Evolutionary conservation across 2,888 invertebrate species (phyloP).

Genomic region (Bombylius discolor): DNA sequence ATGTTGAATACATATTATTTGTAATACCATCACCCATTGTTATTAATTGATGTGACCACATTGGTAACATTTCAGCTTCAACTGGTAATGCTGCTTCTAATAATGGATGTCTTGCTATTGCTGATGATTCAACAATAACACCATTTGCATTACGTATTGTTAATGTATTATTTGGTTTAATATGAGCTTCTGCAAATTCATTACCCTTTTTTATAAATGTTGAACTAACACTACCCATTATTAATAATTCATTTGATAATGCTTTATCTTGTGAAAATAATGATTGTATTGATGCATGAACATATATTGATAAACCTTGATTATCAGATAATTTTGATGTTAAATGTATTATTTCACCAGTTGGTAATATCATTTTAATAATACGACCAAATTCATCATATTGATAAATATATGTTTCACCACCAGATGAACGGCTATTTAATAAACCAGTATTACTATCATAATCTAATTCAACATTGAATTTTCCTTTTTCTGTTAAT

Average conservation of each 20-base stretch:
- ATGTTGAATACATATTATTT: constrained; percentile 69
- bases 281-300: constrained; percentile 47
- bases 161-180: constrained; percentile 66
- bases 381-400: constrained; percentile 84
- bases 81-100: constrained; percentile 73
- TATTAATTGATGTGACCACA: constrained; percentile 75
- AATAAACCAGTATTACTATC: constrained; percentile 79
- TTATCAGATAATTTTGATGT: constrained; percentile 63
- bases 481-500: constrained; percentile 75
- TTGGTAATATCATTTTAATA: constrained; percentile 74
- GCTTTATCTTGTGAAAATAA: constrained; percentile 42
- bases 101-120: constrained; percentile 67
- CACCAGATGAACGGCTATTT: constrained; percentile 70
- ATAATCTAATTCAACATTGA: constrained; percentile 81
- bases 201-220: constrained; percentile 56
- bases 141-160: constrained; percentile 63
- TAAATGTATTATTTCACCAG: constrained; percentile 76
- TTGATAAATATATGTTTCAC: constrained; percentile 79
- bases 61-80: constrained; percentile 80
- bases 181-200: constrained; percentile 60
- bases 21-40: constrained; percentile 61
- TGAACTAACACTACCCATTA: constrained; percentile 52
- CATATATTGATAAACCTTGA: constrained; percentile 62
- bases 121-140: constrained; percentile 60
- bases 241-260: constrained; percentile 46